Evolutionary conservation across 2,113 vertebrate genomes (phyloP).

Genomic region (Peucedramus taeniatus): DNA sequence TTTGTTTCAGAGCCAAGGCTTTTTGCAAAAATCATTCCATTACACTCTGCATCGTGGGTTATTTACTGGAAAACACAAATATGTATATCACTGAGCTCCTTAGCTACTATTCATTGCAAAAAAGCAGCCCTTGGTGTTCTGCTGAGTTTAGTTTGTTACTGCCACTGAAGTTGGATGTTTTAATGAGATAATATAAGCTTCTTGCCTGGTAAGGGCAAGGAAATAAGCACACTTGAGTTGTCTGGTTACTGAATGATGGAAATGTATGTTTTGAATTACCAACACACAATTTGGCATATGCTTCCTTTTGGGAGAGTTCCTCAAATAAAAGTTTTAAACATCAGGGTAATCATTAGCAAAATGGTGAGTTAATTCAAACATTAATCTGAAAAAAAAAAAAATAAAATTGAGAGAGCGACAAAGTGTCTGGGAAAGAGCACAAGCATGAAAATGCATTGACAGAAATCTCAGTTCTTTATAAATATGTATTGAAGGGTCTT

Average conservation of each 20-base stretch:
- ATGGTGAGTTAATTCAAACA: neutral
- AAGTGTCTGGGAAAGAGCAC: accelerated
- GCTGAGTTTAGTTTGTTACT: neutral
- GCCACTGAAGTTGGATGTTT: neutral
- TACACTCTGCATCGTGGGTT: neutral
- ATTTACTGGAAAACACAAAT: neutral
- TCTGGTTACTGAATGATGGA: neutral
- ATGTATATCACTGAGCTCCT: neutral
- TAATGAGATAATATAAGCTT: neutral
- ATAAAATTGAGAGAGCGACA: accelerated
- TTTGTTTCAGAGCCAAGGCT: neutral
- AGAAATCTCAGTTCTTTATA: neutral
- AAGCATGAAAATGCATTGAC: neutral
- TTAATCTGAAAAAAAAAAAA: neutral
- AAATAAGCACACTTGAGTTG: neutral
- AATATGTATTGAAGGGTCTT: neutral
- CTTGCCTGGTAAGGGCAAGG: neutral
- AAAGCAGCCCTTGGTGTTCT: neutral
- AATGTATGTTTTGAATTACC: neutral
- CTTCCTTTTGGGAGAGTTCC: neutral
- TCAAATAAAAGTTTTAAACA: neutral
- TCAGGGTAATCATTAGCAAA: neutral
- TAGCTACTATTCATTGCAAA: slow-evolving; percentile 32
- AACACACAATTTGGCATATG: neutral
- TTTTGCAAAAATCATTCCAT: neutral